phyloP scores from a whole-genome alignment of 1,140 invertebrate species.

The Belonocnema kinseyi region DNA sequence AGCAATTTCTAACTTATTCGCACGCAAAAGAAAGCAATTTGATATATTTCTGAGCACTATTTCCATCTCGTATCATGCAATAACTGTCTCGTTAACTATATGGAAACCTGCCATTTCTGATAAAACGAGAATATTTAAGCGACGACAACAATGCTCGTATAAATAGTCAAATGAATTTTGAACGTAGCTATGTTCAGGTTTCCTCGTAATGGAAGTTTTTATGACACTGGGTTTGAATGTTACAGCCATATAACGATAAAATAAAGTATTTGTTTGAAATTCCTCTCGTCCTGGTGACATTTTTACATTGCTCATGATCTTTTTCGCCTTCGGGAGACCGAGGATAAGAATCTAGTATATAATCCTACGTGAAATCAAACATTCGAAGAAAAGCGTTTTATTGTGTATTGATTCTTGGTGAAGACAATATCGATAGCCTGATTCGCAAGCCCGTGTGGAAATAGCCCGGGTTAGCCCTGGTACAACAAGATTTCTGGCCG shows the following conservation, averaged over 20 bases:
- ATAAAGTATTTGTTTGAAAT: not conserved
- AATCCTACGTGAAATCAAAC: slow-evolving; percentile 12
- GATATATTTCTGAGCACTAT: no score
- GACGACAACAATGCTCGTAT: not conserved
- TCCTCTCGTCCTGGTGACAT: not conserved
- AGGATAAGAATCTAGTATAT: slow-evolving; percentile 14
- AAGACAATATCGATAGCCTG: not conserved
- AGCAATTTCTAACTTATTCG: no score
- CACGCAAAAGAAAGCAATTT: no score
- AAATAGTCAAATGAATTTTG: not conserved
- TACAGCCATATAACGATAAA: slow-evolving; percentile 16
- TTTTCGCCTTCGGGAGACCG: slow-evolving; percentile 12
- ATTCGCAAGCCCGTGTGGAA: not conserved
- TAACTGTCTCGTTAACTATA: slow-evolving; percentile 47
- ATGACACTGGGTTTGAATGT: not conserved
- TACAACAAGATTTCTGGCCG: no score
- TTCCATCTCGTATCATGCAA: no score
- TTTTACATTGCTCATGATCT: slow-evolving; percentile 11
- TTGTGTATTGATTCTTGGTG: not conserved
- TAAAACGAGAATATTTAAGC: slow-evolving; percentile 7
- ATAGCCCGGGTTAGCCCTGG: no score
- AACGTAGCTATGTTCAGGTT: not conserved
- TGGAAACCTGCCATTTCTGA: slow-evolving; percentile 8
- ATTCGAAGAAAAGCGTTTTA: not conserved
- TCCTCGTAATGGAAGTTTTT: not conserved